These are phyloP conservation scores for Geococcyx californianus DNA, from an alignment of 2,113 vertebrate genomes.

Conservation along the genomic window DNA sequence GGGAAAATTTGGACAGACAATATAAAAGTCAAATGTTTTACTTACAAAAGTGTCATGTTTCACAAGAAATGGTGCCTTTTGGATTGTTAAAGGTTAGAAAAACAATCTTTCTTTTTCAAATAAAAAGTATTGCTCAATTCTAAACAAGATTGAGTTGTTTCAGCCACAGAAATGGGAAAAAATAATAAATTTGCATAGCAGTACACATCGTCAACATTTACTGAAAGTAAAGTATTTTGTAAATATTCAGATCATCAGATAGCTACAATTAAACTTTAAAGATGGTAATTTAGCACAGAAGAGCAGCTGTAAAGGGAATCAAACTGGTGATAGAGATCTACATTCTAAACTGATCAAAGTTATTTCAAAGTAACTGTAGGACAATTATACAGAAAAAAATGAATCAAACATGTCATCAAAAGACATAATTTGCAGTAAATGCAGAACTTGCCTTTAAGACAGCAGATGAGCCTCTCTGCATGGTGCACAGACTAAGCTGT, in stretches of 20 bases:
- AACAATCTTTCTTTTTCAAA: background rate
- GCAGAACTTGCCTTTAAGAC: background rate
- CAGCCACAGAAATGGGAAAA: background rate
- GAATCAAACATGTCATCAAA: background rate
- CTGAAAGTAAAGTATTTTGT: background rate
- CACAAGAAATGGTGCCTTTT: background rate
- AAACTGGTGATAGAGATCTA: background rate
- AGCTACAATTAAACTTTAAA: background rate
- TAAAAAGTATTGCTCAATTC: conserved; percentile 37
- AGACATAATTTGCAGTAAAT: background rate
- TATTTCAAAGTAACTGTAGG: conserved; percentile 2
- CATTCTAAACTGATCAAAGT: conserved; percentile 30
- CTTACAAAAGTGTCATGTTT: background rate
- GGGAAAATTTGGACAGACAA: background rate
- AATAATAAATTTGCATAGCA: background rate
- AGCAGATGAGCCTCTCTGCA: background rate
- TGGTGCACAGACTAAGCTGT: background rate
- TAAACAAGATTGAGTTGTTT: background rate
- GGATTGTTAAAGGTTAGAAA: background rate
- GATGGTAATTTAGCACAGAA: background rate
- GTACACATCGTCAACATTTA: background rate
- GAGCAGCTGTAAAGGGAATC: background rate
- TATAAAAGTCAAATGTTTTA: background rate
- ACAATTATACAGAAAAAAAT: background rate
- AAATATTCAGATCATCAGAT: background rate